A percentile compares a stretch with the other conserved stretches of the same genome.
phyloP scores from a whole-genome alignment of 2,113 vertebrate species.

The Pipa parva region DNA sequence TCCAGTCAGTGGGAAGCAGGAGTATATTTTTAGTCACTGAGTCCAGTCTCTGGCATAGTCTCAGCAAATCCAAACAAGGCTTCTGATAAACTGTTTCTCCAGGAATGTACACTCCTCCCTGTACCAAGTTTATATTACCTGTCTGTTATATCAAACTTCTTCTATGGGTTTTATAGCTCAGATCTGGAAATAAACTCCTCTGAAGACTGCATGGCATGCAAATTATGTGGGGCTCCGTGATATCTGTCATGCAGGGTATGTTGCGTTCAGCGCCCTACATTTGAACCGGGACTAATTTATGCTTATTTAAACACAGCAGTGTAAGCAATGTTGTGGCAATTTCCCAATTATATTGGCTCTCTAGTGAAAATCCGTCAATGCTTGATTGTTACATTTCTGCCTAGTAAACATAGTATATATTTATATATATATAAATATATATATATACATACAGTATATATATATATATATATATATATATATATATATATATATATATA shows the following conservation, averaged over 20 bases:
- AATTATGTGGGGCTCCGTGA: conserved; percentile 1
- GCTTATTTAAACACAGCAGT: conserved; percentile 7
- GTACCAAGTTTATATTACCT: conserved; percentile 17
- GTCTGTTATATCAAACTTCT: conserved; percentile 14
- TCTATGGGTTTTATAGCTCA: conserved; percentile 16
- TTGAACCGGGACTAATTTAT: not conserved
- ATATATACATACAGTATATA: too few relatives aligned
- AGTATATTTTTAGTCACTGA: conserved; percentile 11
- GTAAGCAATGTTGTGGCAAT: conserved; percentile 1
- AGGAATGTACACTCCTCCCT: conserved; percentile 10
- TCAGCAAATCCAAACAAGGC: conserved; percentile 13
- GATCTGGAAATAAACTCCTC: conserved; percentile 12
- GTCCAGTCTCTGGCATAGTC: not conserved
- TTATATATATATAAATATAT: too few relatives aligned
- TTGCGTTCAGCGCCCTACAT: not conserved
- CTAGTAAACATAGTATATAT: too few relatives aligned
- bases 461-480: too few relatives aligned
- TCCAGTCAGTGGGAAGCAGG: not conserved
- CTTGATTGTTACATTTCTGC: too few relatives aligned
- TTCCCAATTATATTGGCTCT: too few relatives aligned
- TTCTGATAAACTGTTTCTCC: conserved; percentile 10
- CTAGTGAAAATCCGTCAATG: too few relatives aligned
- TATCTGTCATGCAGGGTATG: not conserved
- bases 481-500: too few relatives aligned
- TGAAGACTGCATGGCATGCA: conserved; percentile 1